Evolutionary conservation across 2,888 invertebrate species (phyloP).

Genomic region (Trachelus troglodyta): DNA sequence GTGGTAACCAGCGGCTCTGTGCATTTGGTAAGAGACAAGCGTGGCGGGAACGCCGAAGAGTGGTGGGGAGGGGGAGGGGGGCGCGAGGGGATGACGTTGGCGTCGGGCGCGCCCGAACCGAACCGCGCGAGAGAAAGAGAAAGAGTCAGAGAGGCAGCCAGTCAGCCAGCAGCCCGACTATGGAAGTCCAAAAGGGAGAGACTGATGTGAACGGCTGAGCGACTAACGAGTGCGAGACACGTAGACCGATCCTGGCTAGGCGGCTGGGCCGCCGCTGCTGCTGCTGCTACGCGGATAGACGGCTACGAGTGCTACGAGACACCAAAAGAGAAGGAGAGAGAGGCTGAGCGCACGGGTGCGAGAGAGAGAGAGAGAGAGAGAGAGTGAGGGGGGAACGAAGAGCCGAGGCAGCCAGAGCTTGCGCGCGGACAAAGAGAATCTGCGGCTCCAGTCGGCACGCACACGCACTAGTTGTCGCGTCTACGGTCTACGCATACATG

Average conservation of each 20-base stretch:
- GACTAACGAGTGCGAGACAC: conserved; percentile 10
- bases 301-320: neutral
- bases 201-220: conserved; percentile 12
- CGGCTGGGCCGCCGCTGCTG: neutral
- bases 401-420: conserved; percentile 57
- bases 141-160: conserved; percentile 10
- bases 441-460: conserved; percentile 59
- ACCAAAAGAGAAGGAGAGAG: conserved; percentile 19
- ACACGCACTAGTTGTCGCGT: conserved; percentile 34
- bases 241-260: conserved; percentile 12
- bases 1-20: neutral
- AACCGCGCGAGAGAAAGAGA: conserved; percentile 15
- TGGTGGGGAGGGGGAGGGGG: accelerated
- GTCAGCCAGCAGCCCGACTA: conserved; percentile 14
- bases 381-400: conserved; percentile 13
- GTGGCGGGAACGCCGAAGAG: neutral
- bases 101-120: conserved; percentile 35
- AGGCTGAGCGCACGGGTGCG: conserved; percentile 13
- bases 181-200: conserved; percentile 21
- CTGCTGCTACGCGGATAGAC: neutral
- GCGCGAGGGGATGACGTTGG: neutral
- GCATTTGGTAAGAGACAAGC: neutral
- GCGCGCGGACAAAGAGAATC: conserved; percentile 64
- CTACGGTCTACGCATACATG: neutral
- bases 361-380: conserved; percentile 11